Evolutionary conservation across 2,797 vertebrate genomes (phyloP).

Genomic region (Morus bassanus): DNA sequence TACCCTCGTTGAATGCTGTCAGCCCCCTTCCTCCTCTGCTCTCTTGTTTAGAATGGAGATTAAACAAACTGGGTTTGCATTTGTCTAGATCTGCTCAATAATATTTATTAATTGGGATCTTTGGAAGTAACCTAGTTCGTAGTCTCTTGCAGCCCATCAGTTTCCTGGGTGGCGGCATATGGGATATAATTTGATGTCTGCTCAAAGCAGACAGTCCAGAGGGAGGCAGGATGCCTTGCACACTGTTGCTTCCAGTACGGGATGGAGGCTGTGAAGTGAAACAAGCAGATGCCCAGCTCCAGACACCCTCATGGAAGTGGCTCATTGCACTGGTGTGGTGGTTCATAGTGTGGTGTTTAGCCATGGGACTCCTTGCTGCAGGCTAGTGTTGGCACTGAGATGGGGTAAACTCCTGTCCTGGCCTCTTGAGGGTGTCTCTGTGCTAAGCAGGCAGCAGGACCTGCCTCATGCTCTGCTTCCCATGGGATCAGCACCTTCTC

Average conservation of each 20-base stretch:
- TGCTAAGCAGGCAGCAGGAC: not conserved
- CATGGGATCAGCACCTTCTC: not conserved
- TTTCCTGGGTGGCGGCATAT: not conserved
- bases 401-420: not conserved
- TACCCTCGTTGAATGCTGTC: not conserved
- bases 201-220: not conserved
- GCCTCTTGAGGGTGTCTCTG: not conserved
- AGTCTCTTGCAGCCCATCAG: not conserved
- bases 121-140: not conserved
- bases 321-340: not conserved
- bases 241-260: accelerated
- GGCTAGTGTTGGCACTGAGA: not conserved
- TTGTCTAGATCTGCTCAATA: not conserved
- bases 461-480: not conserved
- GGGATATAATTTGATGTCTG: not conserved
- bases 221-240: not conserved
- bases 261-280: not conserved
- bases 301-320: not conserved
- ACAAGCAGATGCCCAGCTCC: not conserved
- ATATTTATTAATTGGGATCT: not conserved
- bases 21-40: not conserved
- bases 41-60: not conserved
- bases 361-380: not conserved
- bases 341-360: not conserved
- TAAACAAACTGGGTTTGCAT: not conserved